Percentiles rank a stretch among this genome's conserved stretches.
Conservation (phyloP, 2,888 invertebrate species). For the Leistus spinibarbis region DNA sequence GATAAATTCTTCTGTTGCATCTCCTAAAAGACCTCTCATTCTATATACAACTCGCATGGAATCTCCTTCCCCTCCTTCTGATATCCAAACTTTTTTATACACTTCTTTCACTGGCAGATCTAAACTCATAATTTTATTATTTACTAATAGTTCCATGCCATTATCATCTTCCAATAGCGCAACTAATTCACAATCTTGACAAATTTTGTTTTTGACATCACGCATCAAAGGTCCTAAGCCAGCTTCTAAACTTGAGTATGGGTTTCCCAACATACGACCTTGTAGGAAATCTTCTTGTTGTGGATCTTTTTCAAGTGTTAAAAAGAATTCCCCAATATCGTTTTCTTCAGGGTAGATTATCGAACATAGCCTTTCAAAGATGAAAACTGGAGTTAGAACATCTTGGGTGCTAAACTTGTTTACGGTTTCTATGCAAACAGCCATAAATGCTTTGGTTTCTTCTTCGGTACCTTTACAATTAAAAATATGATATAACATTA, state of each 20-base stretch:
- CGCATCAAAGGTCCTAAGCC: conserved; percentile 97
- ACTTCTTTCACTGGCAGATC: conserved; percentile 95
- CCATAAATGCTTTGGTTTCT: conserved; percentile 97
- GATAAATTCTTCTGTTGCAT: conserved; percentile 98
- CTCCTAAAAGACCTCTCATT: conserved; percentile 96
- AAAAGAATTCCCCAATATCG: conserved; percentile 94
- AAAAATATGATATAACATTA: no score
- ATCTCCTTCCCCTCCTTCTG: conserved; percentile 88
- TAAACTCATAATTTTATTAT: conserved; percentile 97
- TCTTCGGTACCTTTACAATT: conserved; percentile 78
- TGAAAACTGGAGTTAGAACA: conserved; percentile 95
- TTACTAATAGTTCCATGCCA: conserved; percentile 96
- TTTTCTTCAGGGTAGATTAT: conserved; percentile 98
- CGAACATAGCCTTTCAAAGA: conserved; percentile 95
- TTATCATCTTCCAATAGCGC: conserved; percentile 97
- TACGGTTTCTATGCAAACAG: conserved; percentile 94
- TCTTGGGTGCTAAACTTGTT: conserved; percentile 90
- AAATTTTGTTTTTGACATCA: conserved; percentile 98
- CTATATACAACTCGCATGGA: conserved; percentile 98
- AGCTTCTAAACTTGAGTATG: conserved; percentile 91
- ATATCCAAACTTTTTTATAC: conserved; percentile 86
- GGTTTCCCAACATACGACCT: conserved; percentile 97
- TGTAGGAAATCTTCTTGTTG: conserved; percentile 99
- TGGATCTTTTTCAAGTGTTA: conserved; percentile 96
- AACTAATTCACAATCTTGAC: conserved; percentile 97